These are phyloP conservation scores for Anaspis maculata DNA, from an alignment of 2,888 invertebrate species.

Conservation along the genomic window DNA sequence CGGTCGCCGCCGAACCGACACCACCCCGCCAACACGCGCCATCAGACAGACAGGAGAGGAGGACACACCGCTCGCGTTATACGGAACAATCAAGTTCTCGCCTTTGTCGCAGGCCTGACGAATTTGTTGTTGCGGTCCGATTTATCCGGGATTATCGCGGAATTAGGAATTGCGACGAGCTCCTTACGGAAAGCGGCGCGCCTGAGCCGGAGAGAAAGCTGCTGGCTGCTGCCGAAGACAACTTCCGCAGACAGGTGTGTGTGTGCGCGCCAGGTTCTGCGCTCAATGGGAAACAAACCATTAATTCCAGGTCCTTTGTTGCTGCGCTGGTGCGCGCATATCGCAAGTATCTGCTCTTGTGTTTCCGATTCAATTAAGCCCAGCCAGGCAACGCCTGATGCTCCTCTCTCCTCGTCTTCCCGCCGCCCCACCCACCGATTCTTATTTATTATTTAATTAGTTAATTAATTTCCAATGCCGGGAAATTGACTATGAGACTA, in stretches of 20 bases:
- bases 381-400: too few species aligned
- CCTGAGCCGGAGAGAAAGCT: too few species aligned
- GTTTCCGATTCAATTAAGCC: slow-evolving; percentile 12
- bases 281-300: slow-evolving; percentile 12
- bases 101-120: slow-evolving; percentile 31
- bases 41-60: slow-evolving; percentile 19
- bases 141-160: slow-evolving; percentile 28
- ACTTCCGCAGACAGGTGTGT: slow-evolving; percentile 4
- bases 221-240: too few species aligned
- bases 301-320: slow-evolving; percentile 11
- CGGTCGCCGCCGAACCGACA: too few species aligned
- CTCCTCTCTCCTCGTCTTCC: not conserved
- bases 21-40: too few species aligned
- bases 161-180: slow-evolving; percentile 14
- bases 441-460: too few species aligned
- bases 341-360: slow-evolving; percentile 10
- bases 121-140: slow-evolving; percentile 30
- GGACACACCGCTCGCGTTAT: too few species aligned
- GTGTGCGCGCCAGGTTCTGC: slow-evolving; percentile 14
- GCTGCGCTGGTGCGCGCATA: slow-evolving; percentile 3
- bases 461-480: too few species aligned
- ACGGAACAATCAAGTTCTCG: slow-evolving; percentile 30
- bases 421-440: too few species aligned
- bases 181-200: slow-evolving; percentile 3
- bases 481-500: too few species aligned